Evolutionary conservation across 2,113 vertebrate species (phyloP), one percentile per base, ranked within the genome.

Genomic region (Pleuronectes platessa): DNA sequence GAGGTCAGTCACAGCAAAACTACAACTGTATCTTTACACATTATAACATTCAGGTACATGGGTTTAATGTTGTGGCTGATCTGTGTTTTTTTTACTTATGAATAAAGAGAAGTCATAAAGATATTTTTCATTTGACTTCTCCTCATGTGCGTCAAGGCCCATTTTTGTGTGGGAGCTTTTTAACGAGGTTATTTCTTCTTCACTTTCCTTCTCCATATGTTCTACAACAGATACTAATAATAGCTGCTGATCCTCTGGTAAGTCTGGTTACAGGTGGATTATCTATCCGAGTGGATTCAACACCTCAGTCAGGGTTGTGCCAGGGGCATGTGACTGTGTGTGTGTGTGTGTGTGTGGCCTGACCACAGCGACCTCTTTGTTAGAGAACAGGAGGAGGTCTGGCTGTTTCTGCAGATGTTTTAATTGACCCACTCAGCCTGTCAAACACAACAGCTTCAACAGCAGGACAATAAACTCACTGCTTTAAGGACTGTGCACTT

Each of bases 191-290:
- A 89, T 66, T 82, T 76, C 79, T 66, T 31, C 31, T 31, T 31
- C 31, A 31, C 31, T 31, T 31, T 31, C 31, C 31, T 8, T 72
- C 72, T 49, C 71, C 37, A 17, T 73, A 76, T 61, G 71, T 78
- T 81, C 76, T 85, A 84, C 83, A 71, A 70, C 84, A 51, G 76
- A 62, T n/a, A 20, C 76, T 93, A 93, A 93, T 89, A 91, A 89
- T 93, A 92, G 86, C 55, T 0, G 56, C 69, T 88, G 78, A 94
- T 89, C 92, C 92, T 81, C 77, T 47, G 68, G 73, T 89, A 75
- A 88, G 79, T 82, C 79, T 75, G 62, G 67, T 61, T 67, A 54
- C 64, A 78, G 69, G n/a, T 54, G 89, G 87, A 93, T 94, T 91
- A 94, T 83, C 84, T 77, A 74, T 76, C 68, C 70, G 23, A 82